Evolutionary conservation across 2,113 vertebrate genomes (phyloP), one percentile per base, ranked within the genome.

Genomic region (Psephotus haematonotus): DNA sequence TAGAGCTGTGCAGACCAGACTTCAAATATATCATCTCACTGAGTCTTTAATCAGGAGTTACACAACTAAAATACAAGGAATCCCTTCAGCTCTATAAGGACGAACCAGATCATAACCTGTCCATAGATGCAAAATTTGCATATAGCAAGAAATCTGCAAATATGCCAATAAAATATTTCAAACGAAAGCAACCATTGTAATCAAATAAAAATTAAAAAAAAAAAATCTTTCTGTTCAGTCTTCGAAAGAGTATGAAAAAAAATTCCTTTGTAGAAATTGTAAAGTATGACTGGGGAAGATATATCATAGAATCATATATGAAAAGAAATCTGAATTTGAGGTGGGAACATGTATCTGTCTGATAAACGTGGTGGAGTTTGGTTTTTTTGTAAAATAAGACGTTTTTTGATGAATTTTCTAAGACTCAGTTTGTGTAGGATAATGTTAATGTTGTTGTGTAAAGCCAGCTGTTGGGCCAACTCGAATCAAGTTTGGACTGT

Each of bases 401-500:
- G 25, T 31, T 93, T 52, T 83, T 83, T 68, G 47, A 29, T 68
- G 29, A 77, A 68, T 53, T 92, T 72, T 91, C 86, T 44, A 70
- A 84, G 78, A 59, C 28, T 92, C 28, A 57, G 52, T 77, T 88
- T 82, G 37, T 70, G 23, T 68, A 86, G 59, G 23, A 69, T 86
- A 74, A 91, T 95, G 72, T 13, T 81, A 92, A 88, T 60, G n/a
- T 41, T 90, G 27, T 44, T 87, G 44, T 88, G 39, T 72, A 84
- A 80, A 82, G 74, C 43, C 86, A 91, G 57, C 52, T 90, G 33
- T 71, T 93, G 79, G 63, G 70, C 65, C 93, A 96, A 87, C 50
- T 79, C 62, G 78, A 94, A 89, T 75, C 35, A 75, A 85, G 84
- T 87, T 85, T 97, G 78, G 82, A 89, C 62, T 70, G 67, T n/a